Percentiles rank a stretch among this genome's conserved stretches.
These are phyloP conservation scores for Oplegnathus fasciatus DNA, from an alignment of 2,113 vertebrate species.

Conservation along the genomic window DNA sequence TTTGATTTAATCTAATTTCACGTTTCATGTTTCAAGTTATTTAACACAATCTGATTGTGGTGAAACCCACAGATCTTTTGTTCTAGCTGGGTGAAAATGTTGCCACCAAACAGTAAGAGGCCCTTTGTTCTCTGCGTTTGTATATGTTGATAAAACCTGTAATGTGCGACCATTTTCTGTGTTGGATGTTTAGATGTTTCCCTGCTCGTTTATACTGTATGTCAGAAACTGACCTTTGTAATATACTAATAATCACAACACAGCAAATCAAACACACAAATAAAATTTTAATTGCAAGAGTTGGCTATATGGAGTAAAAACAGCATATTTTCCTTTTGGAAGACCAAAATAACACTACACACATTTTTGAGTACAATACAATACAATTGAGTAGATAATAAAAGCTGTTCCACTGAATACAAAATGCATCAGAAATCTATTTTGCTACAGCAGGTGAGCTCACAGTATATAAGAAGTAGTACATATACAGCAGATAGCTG, in stretches of 20 bases:
- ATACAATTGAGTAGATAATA: neutral
- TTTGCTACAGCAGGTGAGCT: neutral
- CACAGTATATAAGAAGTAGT: neutral
- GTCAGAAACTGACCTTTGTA: neutral
- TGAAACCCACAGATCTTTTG: neutral
- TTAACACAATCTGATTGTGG: neutral
- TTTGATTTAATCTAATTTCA: conserved; percentile 15
- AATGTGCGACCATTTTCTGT: neutral
- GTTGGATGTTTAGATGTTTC: neutral
- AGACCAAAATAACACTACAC: neutral
- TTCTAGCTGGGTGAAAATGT: neutral
- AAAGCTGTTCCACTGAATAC: conserved; percentile 5
- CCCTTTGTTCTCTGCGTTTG: neutral
- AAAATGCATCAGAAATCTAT: neutral
- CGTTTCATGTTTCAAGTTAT: neutral
- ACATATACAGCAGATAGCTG: neutral
- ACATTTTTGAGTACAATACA: neutral
- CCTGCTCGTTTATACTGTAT: neutral
- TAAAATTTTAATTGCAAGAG: neutral
- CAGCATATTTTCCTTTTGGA: neutral
- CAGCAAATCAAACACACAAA: neutral
- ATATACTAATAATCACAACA: neutral
- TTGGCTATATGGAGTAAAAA: neutral
- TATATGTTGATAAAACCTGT: neutral
- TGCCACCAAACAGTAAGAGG: neutral